phyloP scores from a whole-genome alignment of 1,140 invertebrate species.

The Sinonovacula constricta region DNA sequence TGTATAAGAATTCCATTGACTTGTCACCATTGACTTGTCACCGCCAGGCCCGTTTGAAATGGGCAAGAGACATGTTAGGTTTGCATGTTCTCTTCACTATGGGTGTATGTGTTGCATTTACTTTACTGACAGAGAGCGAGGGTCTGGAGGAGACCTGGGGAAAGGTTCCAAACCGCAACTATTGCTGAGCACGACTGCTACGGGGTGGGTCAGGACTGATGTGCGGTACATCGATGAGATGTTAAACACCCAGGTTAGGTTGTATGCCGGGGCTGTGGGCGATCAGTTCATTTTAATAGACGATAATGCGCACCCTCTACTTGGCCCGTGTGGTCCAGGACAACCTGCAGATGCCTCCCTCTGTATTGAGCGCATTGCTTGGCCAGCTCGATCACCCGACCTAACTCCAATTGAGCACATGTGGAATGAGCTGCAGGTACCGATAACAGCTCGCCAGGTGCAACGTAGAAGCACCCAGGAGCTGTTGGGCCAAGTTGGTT shows the following conservation, averaged over 20 bases:
- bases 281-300: constrained; percentile 1
- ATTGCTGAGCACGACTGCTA: not conserved
- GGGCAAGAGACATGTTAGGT: too few species aligned
- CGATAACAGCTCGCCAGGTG: constrained; percentile 5
- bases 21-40: too few species aligned
- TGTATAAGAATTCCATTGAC: too few species aligned
- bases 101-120: too few species aligned
- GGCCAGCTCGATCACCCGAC: constrained; percentile 10
- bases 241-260: not conserved
- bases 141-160: too few species aligned
- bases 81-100: too few species aligned
- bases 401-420: constrained; percentile 21
- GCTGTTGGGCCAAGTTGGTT: not conserved
- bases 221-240: constrained; percentile 29
- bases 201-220: constrained; percentile 2
- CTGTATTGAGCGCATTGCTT: not conserved
- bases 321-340: constrained; percentile 1
- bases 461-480: not conserved
- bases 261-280: not conserved
- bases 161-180: too few species aligned
- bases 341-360: not conserved
- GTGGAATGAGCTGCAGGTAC: constrained; percentile 31
- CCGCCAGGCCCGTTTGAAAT: too few species aligned
- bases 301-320: constrained; percentile 18
- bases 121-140: too few species aligned